phyloP scores from a whole-genome alignment of 2,113 vertebrate genomes.

The Notarius quadriscutis region DNA sequence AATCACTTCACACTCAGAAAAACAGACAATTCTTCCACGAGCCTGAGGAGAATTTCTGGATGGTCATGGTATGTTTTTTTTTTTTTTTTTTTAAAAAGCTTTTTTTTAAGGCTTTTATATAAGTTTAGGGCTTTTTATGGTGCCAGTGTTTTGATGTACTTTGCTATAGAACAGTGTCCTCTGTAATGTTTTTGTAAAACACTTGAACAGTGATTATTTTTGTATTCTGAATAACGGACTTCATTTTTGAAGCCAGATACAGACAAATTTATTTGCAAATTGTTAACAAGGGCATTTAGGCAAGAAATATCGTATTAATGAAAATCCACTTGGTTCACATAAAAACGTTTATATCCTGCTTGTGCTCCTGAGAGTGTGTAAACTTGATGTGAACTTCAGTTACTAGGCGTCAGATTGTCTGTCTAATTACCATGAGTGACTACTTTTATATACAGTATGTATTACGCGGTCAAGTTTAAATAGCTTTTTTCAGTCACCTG shows the following conservation, averaged over 20 bases:
- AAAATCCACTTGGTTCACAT: neutral
- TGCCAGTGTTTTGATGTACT: neutral
- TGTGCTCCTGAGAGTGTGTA: neutral
- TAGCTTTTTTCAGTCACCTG: neutral
- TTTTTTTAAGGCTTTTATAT: neutral
- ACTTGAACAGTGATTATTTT: neutral
- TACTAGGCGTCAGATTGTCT: neutral
- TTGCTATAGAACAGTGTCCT: neutral
- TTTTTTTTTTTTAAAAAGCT: no score
- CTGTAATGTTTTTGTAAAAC: conserved; percentile 1
- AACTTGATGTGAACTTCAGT: neutral
- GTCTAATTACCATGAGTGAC: neutral
- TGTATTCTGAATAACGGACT: neutral
- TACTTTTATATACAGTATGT: neutral
- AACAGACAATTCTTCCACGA: conserved; percentile 97
- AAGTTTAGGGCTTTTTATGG: conserved; percentile 24
- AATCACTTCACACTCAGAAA: conserved; percentile 97
- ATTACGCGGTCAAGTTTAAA: neutral
- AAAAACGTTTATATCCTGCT: neutral
- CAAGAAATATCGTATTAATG: neutral
- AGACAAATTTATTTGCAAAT: neutral
- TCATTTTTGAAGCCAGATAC: neutral
- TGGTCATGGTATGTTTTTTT: conserved; percentile 86
- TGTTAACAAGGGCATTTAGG: neutral
- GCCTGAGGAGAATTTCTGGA: conserved; percentile 96